phyloP scores from a whole-genome alignment of 2,888 invertebrate genomes.

The Axea sp. region DNA sequence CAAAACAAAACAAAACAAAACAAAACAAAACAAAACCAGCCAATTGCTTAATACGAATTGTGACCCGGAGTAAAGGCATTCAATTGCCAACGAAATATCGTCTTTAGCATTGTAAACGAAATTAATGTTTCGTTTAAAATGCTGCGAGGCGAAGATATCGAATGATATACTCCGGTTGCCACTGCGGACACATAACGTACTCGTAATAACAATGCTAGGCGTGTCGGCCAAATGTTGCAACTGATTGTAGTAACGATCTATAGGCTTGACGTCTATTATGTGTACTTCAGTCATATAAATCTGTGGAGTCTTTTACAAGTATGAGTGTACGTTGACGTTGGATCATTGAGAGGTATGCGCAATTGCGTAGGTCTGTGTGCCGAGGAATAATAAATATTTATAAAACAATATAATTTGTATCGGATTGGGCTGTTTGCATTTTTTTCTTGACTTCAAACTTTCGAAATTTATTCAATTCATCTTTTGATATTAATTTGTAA shows the following conservation, averaged over 20 bases:
- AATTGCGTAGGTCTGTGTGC: slow-evolving; percentile 51
- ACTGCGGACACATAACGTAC: slow-evolving; percentile 72
- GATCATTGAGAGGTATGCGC: slow-evolving; percentile 47
- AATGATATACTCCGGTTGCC: slow-evolving; percentile 60
- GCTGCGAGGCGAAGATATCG: slow-evolving; percentile 53
- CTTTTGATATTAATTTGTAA: too few species aligned
- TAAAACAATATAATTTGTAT: slow-evolving; percentile 39
- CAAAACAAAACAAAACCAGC: too few species aligned
- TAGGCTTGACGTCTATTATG: slow-evolving; percentile 62
- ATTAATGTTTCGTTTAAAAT: slow-evolving; percentile 50
- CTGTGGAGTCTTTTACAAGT: slow-evolving; percentile 54
- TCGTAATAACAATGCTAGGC: slow-evolving; percentile 77
- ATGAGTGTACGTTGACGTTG: slow-evolving; percentile 31
- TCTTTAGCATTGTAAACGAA: too few species aligned
- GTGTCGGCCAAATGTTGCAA: slow-evolving; percentile 75
- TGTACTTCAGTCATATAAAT: slow-evolving; percentile 55
- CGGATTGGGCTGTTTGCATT: slow-evolving; percentile 29
- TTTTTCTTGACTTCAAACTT: slow-evolving; percentile 26
- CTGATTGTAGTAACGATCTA: slow-evolving; percentile 65
- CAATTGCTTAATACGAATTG: too few species aligned
- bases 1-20: too few species aligned
- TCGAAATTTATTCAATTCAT: slow-evolving; percentile 20
- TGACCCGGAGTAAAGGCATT: too few species aligned
- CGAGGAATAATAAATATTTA: slow-evolving; percentile 49
- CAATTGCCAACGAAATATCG: too few species aligned